Percentiles rank a stretch among this genome's conserved stretches.
These are phyloP conservation scores for Synergus umbraculus DNA, from an alignment of 2,888 invertebrate species.

Conservation along the genomic window DNA sequence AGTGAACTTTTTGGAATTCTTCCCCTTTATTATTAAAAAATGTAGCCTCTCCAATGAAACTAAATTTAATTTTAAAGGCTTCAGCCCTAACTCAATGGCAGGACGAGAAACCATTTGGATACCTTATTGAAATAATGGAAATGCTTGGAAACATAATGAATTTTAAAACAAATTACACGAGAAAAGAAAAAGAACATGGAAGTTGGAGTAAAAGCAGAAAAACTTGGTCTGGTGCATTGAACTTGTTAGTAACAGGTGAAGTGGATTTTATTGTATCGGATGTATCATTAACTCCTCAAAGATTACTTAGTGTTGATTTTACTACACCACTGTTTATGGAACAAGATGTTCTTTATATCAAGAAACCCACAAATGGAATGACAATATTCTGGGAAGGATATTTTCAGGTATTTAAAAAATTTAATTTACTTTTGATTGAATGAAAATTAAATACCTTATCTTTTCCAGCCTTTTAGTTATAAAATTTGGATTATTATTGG, in stretches of 20 bases:
- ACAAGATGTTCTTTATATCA: slow-evolving; percentile 53
- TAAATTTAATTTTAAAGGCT: background rate
- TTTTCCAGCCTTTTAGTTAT: slow-evolving; percentile 52
- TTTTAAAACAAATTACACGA: slow-evolving; percentile 50
- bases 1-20: too few relatives aligned
- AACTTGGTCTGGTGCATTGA: slow-evolving; percentile 61
- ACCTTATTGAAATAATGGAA: background rate
- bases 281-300: slow-evolving; percentile 45
- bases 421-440: background rate
- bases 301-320: slow-evolving; percentile 61
- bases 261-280: slow-evolving; percentile 60
- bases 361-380: slow-evolving; percentile 43
- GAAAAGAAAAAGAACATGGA: slow-evolving; percentile 51
- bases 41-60: background rate
- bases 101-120: background rate
- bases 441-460: background rate
- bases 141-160: slow-evolving; percentile 47
- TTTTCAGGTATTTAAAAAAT: slow-evolving; percentile 52
- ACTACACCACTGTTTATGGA: slow-evolving; percentile 57
- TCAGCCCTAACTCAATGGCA: background rate
- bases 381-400: slow-evolving; percentile 59
- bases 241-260: slow-evolving; percentile 42
- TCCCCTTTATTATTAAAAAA: background rate
- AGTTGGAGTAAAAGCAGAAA: slow-evolving; percentile 46
- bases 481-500: slow-evolving; percentile 55